A percentile compares a stretch with the other conserved stretches of the same genome.
phyloP scores from a whole-genome alignment of 2,888 invertebrate genomes.

The Orchesella flavescens region DNA sequence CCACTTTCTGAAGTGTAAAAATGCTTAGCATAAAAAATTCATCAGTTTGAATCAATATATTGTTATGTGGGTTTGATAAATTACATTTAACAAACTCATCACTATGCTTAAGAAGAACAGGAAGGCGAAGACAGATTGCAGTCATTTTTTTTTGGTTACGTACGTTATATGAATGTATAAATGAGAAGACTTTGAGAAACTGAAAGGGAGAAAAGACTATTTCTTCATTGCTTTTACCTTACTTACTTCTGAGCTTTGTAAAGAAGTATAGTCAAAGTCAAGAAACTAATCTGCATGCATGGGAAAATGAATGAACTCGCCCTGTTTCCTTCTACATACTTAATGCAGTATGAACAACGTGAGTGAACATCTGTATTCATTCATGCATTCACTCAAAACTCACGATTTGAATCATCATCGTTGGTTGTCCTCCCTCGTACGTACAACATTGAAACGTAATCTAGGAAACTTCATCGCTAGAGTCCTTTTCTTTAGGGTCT shows the following conservation, averaged over 20 bases:
- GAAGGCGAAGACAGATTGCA: too few species aligned
- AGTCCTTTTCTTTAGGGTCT: conserved; percentile 21
- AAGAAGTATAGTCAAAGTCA: neutral
- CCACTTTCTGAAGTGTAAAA: too few species aligned
- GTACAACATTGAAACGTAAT: neutral
- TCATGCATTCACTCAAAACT: conserved; percentile 49
- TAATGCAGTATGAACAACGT: conserved; percentile 2
- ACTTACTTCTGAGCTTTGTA: neutral
- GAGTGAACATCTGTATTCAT: conserved; percentile 49
- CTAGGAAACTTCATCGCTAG: neutral
- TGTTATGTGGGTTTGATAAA: too few species aligned
- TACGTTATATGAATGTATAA: too few species aligned
- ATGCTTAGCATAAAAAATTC: too few species aligned
- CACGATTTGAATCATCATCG: conserved; percentile 7
- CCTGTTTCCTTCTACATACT: neutral
- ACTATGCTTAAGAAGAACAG: too few species aligned
- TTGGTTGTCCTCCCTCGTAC: conserved; percentile 6
- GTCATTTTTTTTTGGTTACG: too few species aligned
- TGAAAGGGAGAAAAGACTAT: too few species aligned
- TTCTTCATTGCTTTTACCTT: too few species aligned
- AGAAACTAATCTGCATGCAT: conserved; percentile 42
- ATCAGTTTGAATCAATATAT: too few species aligned
- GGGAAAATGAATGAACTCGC: conserved; percentile 28
- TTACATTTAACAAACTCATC: too few species aligned
- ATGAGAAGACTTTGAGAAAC: too few species aligned